Base-by-base conservation (phyloP, 2,797 vertebrate genomes). In the Pseudomugil tenellus region DNA sequence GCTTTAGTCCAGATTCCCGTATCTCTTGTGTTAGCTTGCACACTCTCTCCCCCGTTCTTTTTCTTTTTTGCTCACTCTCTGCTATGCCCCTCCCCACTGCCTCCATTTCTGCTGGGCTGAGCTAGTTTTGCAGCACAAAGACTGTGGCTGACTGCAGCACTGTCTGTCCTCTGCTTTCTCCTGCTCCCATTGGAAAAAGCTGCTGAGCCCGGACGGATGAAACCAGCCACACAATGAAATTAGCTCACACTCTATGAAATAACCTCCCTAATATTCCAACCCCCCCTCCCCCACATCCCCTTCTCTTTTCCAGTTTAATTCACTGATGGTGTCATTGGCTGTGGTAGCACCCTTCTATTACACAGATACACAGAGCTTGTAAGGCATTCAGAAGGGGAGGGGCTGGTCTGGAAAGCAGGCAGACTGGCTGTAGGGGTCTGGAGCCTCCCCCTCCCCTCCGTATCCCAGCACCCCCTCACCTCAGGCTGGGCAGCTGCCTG, bases 131-230 rank as follows among this genome's bases (percentile, higher is more conserved):
- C 88, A 88, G 90, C 90, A 93, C 91, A 92, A 93, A 93, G 93
- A 89, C 90, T 83, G 86, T 88, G 92, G 89, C 89, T 92, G 90
- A 93, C 93, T 94, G 93, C 92, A 94, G 92, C 91, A 91, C 90
- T 88, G 82, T 80, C 84, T 88, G 83, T 77, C 81, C 86, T 87
- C 76, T 66, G 70, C 84, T 72, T 65, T 72, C 79, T 59, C 67
- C 61, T 26, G 79, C 81, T 75, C 84, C 76, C 76, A 58, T 77
- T 67, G 66, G 76, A 72, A 70, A 73, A 29, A 81, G 79, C 80
- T 64, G 79, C 83, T 53, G 79, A 80, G 81, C 79, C 58, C 58
- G 43, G 80, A 85, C 75, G 78, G 85, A 83, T 84, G 80, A 84
- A 83, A 72, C 62, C 39, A 5, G 80, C 79, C 58, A 72, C 73